These are phyloP conservation scores for Penaeus vannamei DNA, from an alignment of 1,140 invertebrate genomes.

Conservation along the genomic window DNA sequence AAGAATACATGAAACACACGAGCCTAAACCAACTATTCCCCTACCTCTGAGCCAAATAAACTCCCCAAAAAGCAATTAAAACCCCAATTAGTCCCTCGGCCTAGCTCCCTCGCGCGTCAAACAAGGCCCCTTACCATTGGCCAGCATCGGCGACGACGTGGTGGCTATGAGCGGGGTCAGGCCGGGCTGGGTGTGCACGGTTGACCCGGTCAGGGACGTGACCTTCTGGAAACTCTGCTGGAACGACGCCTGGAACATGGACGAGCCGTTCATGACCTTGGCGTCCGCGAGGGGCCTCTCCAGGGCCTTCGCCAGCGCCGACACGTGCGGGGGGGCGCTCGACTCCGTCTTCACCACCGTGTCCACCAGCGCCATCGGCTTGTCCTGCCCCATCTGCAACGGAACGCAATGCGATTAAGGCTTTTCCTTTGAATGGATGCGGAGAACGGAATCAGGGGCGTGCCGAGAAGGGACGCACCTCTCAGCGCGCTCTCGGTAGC, in stretches of 20 bases:
- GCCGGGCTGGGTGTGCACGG: slow-evolving; percentile 58
- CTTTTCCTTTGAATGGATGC: no score
- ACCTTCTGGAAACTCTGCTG: slow-evolving; percentile 65
- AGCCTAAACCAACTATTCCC: no score
- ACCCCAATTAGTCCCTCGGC: no score
- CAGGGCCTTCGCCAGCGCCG: slow-evolving; percentile 62
- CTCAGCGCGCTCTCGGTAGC: no score
- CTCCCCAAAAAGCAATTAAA: no score
- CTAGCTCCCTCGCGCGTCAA: no score
- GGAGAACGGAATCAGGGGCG: no score
- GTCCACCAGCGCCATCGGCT: slow-evolving; percentile 54
- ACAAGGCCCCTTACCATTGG: slow-evolving; percentile 66
- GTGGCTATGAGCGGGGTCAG: slow-evolving; percentile 68
- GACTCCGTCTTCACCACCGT: slow-evolving; percentile 52
- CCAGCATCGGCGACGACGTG: slow-evolving; percentile 66
- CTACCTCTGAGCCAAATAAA: no score
- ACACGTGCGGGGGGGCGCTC: slow-evolving; percentile 49
- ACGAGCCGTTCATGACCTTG: slow-evolving; percentile 63
- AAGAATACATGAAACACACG: no score
- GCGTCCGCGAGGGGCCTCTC: slow-evolving; percentile 59
- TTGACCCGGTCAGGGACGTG: slow-evolving; percentile 50
- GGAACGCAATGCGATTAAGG: not conserved
- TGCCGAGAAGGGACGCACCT: no score
- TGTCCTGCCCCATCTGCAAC: slow-evolving; percentile 59
- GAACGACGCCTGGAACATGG: slow-evolving; percentile 61